Percentiles rank a stretch among this genome's conserved stretches.
phyloP scores from a whole-genome alignment of 2,113 vertebrate genomes.

The Crotophaga sulcirostris region DNA sequence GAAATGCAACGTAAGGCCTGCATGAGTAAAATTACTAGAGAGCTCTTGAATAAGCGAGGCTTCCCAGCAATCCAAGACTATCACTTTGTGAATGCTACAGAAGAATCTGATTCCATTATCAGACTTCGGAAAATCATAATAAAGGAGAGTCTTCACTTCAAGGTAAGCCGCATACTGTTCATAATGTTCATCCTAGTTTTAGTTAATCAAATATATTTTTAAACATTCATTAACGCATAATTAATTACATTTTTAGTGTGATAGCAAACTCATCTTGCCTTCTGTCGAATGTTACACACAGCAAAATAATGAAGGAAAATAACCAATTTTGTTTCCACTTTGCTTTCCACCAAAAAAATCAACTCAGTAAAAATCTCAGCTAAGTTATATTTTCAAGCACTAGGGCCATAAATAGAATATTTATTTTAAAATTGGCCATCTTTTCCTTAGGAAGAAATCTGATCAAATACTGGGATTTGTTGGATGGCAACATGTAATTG shows the following conservation, averaged over 20 bases:
- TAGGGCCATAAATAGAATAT: not conserved
- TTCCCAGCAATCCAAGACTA: slow-evolving; percentile 88
- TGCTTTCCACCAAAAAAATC: not conserved
- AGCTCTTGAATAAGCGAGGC: slow-evolving; percentile 85
- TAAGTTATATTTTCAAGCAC: not conserved
- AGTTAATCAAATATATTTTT: not conserved
- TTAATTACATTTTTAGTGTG: not conserved
- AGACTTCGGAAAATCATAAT: slow-evolving; percentile 88
- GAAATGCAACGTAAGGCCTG: slow-evolving; percentile 85
- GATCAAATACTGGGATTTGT: not conserved
- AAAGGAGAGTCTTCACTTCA: slow-evolving; percentile 86
- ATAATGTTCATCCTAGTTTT: not conserved
- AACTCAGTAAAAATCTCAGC: not conserved
- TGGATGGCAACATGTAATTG: not conserved
- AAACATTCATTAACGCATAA: not conserved
- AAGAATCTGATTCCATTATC: slow-evolving; percentile 86
- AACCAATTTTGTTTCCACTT: not conserved
- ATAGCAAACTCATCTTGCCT: not conserved
- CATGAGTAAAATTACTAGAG: slow-evolving; percentile 83
- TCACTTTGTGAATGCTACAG: slow-evolving; percentile 85
- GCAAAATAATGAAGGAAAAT: not conserved
- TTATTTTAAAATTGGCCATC: not conserved
- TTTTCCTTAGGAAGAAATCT: not conserved
- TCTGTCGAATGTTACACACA: not conserved
- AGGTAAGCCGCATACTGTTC: slow-evolving; percentile 72